Conservation (phyloP, 1,140 invertebrate genomes). For the Drosophila prosaltans region DNA sequence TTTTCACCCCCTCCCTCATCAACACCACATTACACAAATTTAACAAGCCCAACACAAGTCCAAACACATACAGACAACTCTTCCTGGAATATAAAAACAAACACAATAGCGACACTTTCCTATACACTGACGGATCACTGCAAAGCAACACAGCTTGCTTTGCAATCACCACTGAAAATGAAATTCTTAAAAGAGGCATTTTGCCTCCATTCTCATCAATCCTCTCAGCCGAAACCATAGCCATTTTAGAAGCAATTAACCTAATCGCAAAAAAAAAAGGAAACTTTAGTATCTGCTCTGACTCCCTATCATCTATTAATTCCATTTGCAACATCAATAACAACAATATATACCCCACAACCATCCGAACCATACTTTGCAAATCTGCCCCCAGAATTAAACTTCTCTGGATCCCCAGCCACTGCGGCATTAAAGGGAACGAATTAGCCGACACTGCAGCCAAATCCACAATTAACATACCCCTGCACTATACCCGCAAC, state of each 20-base stretch:
- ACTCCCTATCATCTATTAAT: background rate
- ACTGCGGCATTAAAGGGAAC: background rate
- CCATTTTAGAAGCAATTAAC: no score
- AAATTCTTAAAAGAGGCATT: background rate
- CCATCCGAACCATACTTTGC: no score
- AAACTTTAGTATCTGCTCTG: slow-evolving; percentile 1
- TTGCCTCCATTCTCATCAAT: background rate
- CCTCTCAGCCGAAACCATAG: background rate
- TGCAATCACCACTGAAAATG: slow-evolving; percentile 1
- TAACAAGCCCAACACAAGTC: no score
- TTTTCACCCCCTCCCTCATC: no score
- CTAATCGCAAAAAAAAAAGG: background rate
- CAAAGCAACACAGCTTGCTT: slow-evolving; percentile 2
- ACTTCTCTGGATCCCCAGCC: no score
- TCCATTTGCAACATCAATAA: background rate
- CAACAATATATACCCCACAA: background rate
- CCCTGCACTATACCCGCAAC: no score
- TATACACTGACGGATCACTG: background rate
- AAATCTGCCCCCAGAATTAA: background rate
- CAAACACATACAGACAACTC: no score
- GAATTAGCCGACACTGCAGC: no score
- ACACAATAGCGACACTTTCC: no score
- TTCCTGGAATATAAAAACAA: no score
- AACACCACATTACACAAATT: no score
- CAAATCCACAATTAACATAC: no score